Evolutionary conservation across 2,888 invertebrate genomes (phyloP).

Genomic region (Amphipoea lucens): DNA sequence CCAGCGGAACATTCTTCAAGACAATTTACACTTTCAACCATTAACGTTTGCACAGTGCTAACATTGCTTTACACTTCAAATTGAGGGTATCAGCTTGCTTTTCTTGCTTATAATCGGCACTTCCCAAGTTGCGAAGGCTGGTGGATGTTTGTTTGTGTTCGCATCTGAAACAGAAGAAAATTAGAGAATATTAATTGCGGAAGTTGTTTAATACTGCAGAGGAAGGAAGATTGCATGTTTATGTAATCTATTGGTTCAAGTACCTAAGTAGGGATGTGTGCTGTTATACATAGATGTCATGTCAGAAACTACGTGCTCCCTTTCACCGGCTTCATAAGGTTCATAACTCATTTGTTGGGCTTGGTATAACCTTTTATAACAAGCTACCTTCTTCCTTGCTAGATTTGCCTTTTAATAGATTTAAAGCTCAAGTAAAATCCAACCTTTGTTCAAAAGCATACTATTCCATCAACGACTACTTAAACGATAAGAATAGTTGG

Average conservation of each 20-base stretch:
- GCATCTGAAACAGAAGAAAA: slow-evolving; percentile 23
- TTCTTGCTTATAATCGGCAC: slow-evolving; percentile 22
- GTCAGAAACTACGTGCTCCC: no score
- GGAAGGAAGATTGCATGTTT: slow-evolving; percentile 3
- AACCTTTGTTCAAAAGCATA: no score
- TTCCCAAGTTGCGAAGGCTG: slow-evolving; percentile 23
- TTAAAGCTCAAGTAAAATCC: no score
- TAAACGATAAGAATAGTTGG: no score
- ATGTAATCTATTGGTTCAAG: neutral
- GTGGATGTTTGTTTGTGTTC: slow-evolving; percentile 21
- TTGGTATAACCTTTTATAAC: no score
- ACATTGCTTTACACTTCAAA: slow-evolving; percentile 40
- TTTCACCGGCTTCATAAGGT: no score
- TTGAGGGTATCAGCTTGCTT: slow-evolving; percentile 24
- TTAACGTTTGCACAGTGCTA: slow-evolving; percentile 32
- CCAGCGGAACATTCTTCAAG: slow-evolving; percentile 43
- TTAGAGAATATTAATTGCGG: slow-evolving; percentile 9
- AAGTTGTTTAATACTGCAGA: slow-evolving; percentile 8
- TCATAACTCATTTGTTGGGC: no score
- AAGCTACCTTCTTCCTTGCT: no score
- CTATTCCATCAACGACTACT: no score
- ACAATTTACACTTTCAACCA: slow-evolving; percentile 37
- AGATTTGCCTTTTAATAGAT: no score
- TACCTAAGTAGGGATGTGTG: neutral
- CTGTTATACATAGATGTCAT: neutral